These are phyloP conservation scores for Aythya baeri DNA, from an alignment of 2,113 vertebrate genomes.

Conservation along the genomic window DNA sequence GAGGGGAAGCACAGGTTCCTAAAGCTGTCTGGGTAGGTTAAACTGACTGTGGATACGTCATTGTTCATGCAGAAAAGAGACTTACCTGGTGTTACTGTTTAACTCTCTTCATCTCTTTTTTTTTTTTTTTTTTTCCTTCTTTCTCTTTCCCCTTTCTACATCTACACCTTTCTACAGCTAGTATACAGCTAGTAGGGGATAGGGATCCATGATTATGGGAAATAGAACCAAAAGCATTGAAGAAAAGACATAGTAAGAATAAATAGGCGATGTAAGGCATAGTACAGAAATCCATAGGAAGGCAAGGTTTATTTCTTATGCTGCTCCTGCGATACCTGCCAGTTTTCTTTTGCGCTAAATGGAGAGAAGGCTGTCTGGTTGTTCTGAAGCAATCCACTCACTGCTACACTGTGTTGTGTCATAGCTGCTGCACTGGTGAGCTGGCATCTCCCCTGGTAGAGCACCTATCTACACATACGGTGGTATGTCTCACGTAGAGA, in stretches of 20 bases:
- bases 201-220: background rate
- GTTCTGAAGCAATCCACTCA: background rate
- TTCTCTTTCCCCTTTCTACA: background rate
- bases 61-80: background rate
- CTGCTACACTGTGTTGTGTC: background rate
- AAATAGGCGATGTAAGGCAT: background rate
- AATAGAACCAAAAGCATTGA: background rate
- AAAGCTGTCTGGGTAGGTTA: background rate
- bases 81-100: background rate
- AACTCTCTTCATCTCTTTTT: background rate
- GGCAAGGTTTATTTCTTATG: background rate
- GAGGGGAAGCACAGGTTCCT: background rate
- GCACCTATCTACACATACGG: background rate
- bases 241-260: background rate
- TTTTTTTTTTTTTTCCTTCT: background rate
- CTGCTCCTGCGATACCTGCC: background rate
- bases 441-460: background rate
- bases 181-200: background rate
- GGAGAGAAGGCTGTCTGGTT: background rate
- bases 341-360: background rate
- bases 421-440: background rate
- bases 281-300: background rate
- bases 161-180: background rate
- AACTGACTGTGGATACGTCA: background rate
- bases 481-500: background rate